These are phyloP conservation scores for Nysson spinosus DNA, from an alignment of 2,888 invertebrate species.

Conservation along the genomic window DNA sequence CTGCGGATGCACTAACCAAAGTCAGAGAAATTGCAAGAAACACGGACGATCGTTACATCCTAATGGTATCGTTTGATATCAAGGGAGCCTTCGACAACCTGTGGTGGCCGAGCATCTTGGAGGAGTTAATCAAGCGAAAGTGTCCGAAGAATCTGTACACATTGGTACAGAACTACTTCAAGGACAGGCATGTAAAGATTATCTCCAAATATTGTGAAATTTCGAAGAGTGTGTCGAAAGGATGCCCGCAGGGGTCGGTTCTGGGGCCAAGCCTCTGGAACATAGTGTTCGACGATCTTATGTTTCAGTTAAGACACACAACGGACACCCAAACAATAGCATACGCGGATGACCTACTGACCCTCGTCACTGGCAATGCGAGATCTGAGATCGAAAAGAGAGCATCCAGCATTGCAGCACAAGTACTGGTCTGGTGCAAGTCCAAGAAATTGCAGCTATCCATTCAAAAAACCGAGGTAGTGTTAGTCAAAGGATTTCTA, in stretches of 20 bases:
- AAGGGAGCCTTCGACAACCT: slow-evolving; percentile 48
- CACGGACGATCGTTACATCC: no score
- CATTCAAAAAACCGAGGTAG: slow-evolving; percentile 16
- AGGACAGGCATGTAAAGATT: no score
- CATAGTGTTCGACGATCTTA: slow-evolving; percentile 14
- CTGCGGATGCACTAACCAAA: no score
- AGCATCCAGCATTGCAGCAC: neutral
- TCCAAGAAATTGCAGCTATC: slow-evolving; percentile 18
- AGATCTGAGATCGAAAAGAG: neutral
- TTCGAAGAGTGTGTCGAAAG: no score
- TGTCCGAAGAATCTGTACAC: slow-evolving; percentile 41
- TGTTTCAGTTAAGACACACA: no score
- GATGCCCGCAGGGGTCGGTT: slow-evolving; percentile 44
- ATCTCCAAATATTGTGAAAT: no score
- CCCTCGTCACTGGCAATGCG: neutral
- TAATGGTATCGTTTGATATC: slow-evolving; percentile 43
- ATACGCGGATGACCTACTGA: slow-evolving; percentile 32
- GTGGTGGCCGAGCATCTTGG: slow-evolving; percentile 49
- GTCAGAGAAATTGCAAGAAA: no score
- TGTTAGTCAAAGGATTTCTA: slow-evolving; percentile 2
- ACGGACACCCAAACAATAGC: slow-evolving; percentile 14
- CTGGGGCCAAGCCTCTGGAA: slow-evolving; percentile 35
- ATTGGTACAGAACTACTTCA: no score
- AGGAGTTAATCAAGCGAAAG: slow-evolving; percentile 8
- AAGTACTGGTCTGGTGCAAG: neutral